Evolutionary conservation across 2,888 invertebrate species (phyloP).

Genomic region (Aphidoletes aphidimyza): DNA sequence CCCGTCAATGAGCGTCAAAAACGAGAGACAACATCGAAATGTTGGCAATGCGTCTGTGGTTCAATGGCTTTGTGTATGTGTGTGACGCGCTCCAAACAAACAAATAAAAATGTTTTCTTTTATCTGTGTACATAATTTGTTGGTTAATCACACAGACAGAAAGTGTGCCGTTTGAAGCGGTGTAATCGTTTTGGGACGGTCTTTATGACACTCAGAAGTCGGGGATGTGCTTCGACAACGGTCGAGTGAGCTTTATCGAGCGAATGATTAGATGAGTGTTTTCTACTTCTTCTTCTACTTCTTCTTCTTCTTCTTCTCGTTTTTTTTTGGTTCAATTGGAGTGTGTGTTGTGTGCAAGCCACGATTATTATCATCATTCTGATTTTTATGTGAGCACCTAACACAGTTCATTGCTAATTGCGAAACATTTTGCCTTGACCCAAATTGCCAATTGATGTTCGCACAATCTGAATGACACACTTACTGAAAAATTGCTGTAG

Average conservation of each 20-base stretch:
- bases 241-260: conserved; percentile 43
- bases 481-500: conserved; percentile 52
- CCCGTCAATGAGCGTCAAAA: conserved; percentile 24
- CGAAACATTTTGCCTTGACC: conserved; percentile 34
- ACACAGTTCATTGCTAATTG: conserved; percentile 20
- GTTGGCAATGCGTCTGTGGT: too few relatives aligned
- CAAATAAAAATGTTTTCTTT: conserved; percentile 49
- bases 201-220: conserved; percentile 29
- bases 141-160: conserved; percentile 45
- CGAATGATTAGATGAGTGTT: conserved; percentile 52
- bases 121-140: neutral
- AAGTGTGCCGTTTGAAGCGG: conserved; percentile 17
- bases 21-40: too few relatives aligned
- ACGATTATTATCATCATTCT: conserved; percentile 40
- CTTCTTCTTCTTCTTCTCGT: too few relatives aligned
- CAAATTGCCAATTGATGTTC: conserved; percentile 13
- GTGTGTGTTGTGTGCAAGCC: too few relatives aligned
- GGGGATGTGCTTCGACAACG: neutral
- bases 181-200: conserved; percentile 52
- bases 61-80: neutral
- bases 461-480: neutral
- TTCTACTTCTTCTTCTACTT: neutral
- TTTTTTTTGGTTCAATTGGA: too few relatives aligned
- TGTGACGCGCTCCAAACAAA: neutral
- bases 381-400: neutral